Evolutionary conservation across 2,888 invertebrate species (phyloP).

Genomic region (Dione vanillae): DNA sequence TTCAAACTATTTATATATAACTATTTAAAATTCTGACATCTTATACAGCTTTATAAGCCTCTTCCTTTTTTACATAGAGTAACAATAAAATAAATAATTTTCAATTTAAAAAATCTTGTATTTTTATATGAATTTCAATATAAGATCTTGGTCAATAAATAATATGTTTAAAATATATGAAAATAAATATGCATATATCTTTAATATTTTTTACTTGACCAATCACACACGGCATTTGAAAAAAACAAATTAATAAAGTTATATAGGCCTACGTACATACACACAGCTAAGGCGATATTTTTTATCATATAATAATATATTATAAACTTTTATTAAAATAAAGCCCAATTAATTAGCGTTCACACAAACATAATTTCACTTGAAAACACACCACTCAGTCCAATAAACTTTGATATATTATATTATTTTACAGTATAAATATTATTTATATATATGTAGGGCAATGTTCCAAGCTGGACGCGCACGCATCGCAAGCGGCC

Average conservation of each 20-base stretch:
- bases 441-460: conserved; percentile 88
- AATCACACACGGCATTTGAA: neutral
- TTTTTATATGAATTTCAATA: neutral
- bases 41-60: neutral
- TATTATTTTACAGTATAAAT: neutral
- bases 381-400: conserved; percentile 1
- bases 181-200: neutral
- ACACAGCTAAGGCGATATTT: conserved; percentile 1
- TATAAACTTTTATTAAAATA: neutral
- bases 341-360: neutral
- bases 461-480: conserved; percentile 87
- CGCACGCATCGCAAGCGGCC: conserved; percentile 87
- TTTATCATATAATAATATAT: neutral
- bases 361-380: neutral
- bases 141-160: neutral
- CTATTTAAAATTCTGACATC: neutral
- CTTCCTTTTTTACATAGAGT: neutral
- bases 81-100: neutral
- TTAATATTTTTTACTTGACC: neutral
- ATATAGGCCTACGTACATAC: conserved; percentile 12
- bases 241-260: neutral
- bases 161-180: neutral
- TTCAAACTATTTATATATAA: too few species aligned
- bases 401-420: conserved; percentile 16
- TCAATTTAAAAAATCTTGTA: neutral